Evolutionary conservation across 2,888 invertebrate genomes (phyloP), one percentile per base, ranked within the genome.

Genomic region (Pyralis farinalis): DNA sequence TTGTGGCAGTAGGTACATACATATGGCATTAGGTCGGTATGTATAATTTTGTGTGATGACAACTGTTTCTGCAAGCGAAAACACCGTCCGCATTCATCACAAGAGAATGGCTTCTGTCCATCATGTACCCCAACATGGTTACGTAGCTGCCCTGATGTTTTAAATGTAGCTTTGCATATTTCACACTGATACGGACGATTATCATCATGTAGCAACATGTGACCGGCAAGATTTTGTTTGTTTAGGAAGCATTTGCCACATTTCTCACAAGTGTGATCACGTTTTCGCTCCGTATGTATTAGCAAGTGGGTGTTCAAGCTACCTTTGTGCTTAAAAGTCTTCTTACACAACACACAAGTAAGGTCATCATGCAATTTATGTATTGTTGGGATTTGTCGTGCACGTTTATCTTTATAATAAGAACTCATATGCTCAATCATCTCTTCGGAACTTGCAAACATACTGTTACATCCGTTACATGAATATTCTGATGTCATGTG

Each of bases 11-110:
- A 92, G 50, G 91, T 91, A 57, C 95, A 94, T 3, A 91, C 85
- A 57, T 92, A 92, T 0, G 94, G 94, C 88, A 93, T 91, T 6
- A 91, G 92, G 1, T 94, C 94, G 0, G 94, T 94, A 54, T 94
- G 94, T 34, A 93, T 92, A 35, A 94, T 89, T 44, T 91, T 90
- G 62, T 94, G 94, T 31, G 93, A 92, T 25, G 90, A 84, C 29
- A 94, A 74, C 9, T 73, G 71, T 8, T 60, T 65, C 27, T 63
- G 55, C 0, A 72, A 44, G 7, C 75, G 51, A 40, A 80, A 82
- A 6, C 61, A 48, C 20, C 62, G 57, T 0, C 70, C 77, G 22
- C 82, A 82, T 44, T 73, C 62, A 3, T 69, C 64, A 42, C 82
- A 82, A 0, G 68, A 35, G 35, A 65, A 73, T 0, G 78, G 79